Percentiles rank a stretch among this genome's conserved stretches.
Evolutionary conservation across 1,140 invertebrate species (phyloP).

Genomic region (Cydia splendana): DNA sequence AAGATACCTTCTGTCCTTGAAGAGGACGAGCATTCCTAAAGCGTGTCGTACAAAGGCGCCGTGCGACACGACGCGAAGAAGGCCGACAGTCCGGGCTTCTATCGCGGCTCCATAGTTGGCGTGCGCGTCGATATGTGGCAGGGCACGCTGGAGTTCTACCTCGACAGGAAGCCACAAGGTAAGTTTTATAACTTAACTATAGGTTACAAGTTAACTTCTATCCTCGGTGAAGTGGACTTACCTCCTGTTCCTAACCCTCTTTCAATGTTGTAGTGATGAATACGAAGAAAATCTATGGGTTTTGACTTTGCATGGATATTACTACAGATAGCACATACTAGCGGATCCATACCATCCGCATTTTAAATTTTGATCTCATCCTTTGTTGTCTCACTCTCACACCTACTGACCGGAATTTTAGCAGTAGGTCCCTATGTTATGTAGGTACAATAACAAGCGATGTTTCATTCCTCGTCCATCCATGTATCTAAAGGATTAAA

Average conservation of each 20-base stretch:
- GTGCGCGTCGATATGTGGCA: slow-evolving; percentile 89
- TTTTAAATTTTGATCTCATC: too few species aligned
- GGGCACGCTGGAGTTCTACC: slow-evolving; percentile 88
- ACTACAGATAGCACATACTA: too few species aligned
- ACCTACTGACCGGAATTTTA: too few species aligned
- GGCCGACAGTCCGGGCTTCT: slow-evolving; percentile 81
- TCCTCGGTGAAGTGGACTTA: slow-evolving; percentile 69
- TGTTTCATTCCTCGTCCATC: too few species aligned
- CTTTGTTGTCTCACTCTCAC: too few species aligned
- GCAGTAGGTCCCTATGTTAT: too few species aligned
- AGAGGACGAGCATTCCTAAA: slow-evolving; percentile 85
- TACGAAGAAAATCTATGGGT: too few species aligned
- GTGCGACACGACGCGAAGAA: slow-evolving; percentile 83
- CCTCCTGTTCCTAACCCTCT: too few species aligned
- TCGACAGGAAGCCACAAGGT: slow-evolving; percentile 88
- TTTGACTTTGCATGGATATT: too few species aligned
- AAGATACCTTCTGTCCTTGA: slow-evolving; percentile 80
- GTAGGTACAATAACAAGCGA: too few species aligned
- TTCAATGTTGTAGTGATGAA: too few species aligned
- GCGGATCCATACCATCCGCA: too few species aligned
- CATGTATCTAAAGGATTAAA: not conserved
- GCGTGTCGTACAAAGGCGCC: slow-evolving; percentile 87
- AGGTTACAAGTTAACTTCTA: slow-evolving; percentile 65
- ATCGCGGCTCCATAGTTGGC: slow-evolving; percentile 83
- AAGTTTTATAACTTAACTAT: slow-evolving; percentile 41